These are phyloP conservation scores for Ceyx cyanopectus DNA, from an alignment of 2,113 vertebrate species.

Conservation along the genomic window DNA sequence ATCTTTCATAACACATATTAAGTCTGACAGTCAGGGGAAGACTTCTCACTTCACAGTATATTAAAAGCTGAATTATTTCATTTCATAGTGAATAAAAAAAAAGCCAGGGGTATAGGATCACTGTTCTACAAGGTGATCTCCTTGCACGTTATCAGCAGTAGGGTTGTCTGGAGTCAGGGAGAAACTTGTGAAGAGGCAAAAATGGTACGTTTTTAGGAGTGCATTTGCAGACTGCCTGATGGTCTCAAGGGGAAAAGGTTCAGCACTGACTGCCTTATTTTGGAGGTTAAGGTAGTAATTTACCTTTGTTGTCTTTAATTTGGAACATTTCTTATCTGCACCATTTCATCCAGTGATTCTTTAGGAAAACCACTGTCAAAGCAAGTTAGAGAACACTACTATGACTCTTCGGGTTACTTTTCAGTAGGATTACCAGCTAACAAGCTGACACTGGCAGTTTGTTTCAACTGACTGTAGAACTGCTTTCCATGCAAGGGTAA, in stretches of 20 bases:
- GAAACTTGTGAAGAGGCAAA: background rate
- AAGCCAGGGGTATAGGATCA: background rate
- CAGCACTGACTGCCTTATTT: background rate
- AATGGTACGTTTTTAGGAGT: background rate
- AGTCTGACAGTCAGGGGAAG: background rate
- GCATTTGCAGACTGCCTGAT: background rate
- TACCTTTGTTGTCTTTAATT: background rate
- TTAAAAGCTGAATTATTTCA: slow-evolving; percentile 3
- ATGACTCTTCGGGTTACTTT: background rate
- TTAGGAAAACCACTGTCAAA: slow-evolving; percentile 37
- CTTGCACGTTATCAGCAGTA: background rate
- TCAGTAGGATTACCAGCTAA: slow-evolving; percentile 27
- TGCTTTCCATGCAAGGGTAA: background rate
- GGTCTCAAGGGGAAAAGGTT: background rate
- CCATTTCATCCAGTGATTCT: background rate
- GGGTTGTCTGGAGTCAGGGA: background rate
- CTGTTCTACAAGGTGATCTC: background rate
- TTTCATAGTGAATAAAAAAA: background rate
- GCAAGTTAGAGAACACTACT: background rate
- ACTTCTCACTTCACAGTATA: background rate
- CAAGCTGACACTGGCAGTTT: slow-evolving; percentile 46
- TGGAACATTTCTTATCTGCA: background rate
- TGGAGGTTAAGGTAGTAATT: background rate
- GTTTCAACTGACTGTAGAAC: background rate
- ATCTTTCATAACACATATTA: background rate